Base-by-base conservation (phyloP, 2,113 vertebrate species). In the Vanacampus margaritifer region DNA sequence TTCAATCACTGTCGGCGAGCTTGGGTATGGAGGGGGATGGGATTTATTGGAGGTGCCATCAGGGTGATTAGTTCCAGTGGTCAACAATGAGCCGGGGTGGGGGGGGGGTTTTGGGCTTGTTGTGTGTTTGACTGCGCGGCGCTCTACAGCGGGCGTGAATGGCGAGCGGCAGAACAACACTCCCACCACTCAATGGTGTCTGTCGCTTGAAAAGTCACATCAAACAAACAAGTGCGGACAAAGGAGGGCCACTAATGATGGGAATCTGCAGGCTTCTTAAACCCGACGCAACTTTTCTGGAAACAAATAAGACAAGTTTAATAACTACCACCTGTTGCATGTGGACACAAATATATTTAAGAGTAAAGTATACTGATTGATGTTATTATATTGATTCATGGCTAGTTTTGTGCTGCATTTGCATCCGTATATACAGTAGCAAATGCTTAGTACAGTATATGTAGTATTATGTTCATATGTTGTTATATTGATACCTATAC, bases 51-150 rank as follows among this genome's bases (percentile, higher is more conserved):
- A 89, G 89, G 86, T 90, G 86, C 85, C 86, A 89, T 89, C 85
- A 85, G 86, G 86, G 85, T 88, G 88, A 90, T 90, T 89, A 89
- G 86, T 88, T 91, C 86, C 86, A 89, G 81, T 84, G 80, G 84
- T 89, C 89, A 89, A 91, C 88, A 91, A 89, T 88, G 86, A 82
- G 79, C 86, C 85, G 70, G 66, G 23, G n/a, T n/a, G n/a, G n/a
- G n/a, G n/a, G n/a, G n/a, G n/a, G n/a, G n/a, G n/a, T n/a, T n/a
- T n/a, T n/a, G 60, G 60, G 80, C 86, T 87, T 73, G 87, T 88
- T 86, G 79, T 83, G 39, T 43, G 81, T 88, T 88, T 88, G 83
- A 88, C 86, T 87, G 85, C 63, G 82, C 21, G 75, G 39, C 72
- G 81, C 86, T 85, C 84, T 86, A 87, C 87, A 84, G 83, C 80